These are phyloP conservation scores for Pangasius mekongensis DNA, from an alignment of 2,797 vertebrate species.

Conservation along the genomic window DNA sequence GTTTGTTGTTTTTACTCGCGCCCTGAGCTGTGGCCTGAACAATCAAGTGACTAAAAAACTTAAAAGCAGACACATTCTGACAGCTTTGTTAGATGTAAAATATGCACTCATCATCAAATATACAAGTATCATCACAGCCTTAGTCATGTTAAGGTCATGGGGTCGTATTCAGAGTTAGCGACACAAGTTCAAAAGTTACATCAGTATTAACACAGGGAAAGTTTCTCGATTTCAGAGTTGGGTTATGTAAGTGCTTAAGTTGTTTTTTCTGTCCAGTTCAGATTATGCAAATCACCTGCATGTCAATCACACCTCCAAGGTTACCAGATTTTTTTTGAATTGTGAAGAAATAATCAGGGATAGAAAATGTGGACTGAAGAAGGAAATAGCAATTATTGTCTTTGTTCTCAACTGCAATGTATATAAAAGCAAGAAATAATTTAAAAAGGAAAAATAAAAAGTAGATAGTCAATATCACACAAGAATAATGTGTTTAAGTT, in stretches of 20 bases:
- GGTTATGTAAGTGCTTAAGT: neutral
- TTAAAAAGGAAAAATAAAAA: neutral
- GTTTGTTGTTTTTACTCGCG: neutral
- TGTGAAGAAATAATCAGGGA: neutral
- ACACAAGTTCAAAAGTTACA: neutral
- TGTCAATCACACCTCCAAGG: neutral
- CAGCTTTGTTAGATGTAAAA: neutral
- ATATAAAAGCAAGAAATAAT: neutral
- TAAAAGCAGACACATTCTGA: neutral
- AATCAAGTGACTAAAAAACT: neutral
- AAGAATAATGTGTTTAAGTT: neutral
- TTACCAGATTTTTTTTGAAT: neutral
- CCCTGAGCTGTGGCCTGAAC: neutral
- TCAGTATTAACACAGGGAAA: neutral
- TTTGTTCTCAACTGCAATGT: neutral
- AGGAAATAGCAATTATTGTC: neutral
- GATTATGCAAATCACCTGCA: neutral
- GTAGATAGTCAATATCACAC: neutral
- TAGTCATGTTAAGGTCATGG: neutral
- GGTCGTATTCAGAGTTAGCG: neutral
- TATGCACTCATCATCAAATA: neutral
- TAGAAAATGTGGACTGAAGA: neutral
- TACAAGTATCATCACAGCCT: neutral
- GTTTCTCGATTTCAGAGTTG: neutral
- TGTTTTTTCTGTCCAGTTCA: neutral